phyloP scores from a whole-genome alignment of 2,797 vertebrate species.

The Pelobates cultripes region DNA sequence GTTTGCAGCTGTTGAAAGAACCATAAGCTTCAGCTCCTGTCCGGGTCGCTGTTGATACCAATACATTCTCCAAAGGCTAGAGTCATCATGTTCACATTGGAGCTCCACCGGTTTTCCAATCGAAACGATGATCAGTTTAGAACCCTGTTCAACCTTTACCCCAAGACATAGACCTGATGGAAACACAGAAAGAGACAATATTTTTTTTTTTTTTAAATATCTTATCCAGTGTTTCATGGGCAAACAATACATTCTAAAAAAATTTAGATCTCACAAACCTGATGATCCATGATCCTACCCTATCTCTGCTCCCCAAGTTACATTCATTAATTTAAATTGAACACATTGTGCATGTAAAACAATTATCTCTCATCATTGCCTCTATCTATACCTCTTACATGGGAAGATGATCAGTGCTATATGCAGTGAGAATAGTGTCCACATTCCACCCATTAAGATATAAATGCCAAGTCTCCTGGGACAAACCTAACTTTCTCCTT shows the following conservation, averaged over 20 bases:
- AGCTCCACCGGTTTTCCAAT: not conserved
- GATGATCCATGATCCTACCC: not conserved
- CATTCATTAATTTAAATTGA: too few species aligned
- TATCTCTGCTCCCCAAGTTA: too few species aligned
- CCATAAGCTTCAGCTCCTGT: slow-evolving; percentile 13
- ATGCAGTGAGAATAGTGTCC: not conserved
- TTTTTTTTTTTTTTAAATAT: not conserved
- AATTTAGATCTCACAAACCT: too few species aligned
- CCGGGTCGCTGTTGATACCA: slow-evolving; percentile 29
- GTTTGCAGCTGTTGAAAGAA: not conserved
- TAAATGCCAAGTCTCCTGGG: too few species aligned
- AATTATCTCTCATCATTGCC: too few species aligned
- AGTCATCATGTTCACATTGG: not conserved
- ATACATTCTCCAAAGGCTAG: not conserved
- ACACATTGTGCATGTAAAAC: too few species aligned
- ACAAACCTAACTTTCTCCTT: too few species aligned
- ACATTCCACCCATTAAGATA: not conserved
- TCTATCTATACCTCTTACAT: not conserved
- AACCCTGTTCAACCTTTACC: slow-evolving; percentile 7
- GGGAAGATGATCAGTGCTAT: not conserved
- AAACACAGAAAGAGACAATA: not conserved
- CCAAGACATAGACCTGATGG: slow-evolving; percentile 4
- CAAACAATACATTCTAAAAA: too few species aligned
- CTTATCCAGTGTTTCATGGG: too few species aligned
- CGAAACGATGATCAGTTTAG: not conserved